Evolutionary conservation across 2,888 invertebrate species (phyloP).

Genomic region (Scaptodrosophila latifasciaeformis): DNA sequence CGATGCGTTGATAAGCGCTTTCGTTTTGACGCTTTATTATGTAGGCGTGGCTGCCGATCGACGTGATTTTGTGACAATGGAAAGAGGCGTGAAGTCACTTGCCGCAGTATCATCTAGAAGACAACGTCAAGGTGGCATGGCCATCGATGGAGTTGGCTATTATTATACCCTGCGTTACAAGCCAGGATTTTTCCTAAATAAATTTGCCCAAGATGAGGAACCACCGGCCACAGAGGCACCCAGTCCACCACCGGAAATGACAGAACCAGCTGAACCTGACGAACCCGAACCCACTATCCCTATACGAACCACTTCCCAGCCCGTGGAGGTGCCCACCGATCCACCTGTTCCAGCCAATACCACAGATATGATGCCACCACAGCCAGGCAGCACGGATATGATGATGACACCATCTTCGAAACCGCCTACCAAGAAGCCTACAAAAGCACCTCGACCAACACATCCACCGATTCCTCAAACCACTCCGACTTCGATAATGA

Average conservation of each 20-base stretch:
- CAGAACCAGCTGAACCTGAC: slow-evolving; percentile 30
- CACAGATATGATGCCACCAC: slow-evolving; percentile 27
- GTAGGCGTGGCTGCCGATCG: slow-evolving; percentile 44
- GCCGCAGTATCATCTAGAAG: slow-evolving; percentile 14
- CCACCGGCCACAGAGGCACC: slow-evolving; percentile 21
- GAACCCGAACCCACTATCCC: slow-evolving; percentile 52
- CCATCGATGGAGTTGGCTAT: slow-evolving; percentile 40
- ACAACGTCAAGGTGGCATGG: slow-evolving; percentile 35
- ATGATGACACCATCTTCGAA: slow-evolving; percentile 12
- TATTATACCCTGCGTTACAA: slow-evolving; percentile 61
- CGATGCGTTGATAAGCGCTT: slow-evolving; percentile 60
- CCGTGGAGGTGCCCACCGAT: slow-evolving; percentile 10
- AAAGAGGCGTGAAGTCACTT: slow-evolving; percentile 16
- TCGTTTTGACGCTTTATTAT: slow-evolving; percentile 59
- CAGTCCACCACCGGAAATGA: slow-evolving; percentile 14
- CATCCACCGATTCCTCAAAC: slow-evolving; percentile 32
- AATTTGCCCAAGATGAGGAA: slow-evolving; percentile 52
- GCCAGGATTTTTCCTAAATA: slow-evolving; percentile 54
- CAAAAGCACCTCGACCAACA: slow-evolving; percentile 12
- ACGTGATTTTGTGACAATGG: slow-evolving; percentile 57
- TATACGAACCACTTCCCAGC: slow-evolving; percentile 28
- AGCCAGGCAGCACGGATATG: slow-evolving; percentile 21
- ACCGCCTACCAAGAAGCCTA: slow-evolving; percentile 2
- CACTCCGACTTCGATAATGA: slow-evolving; percentile 63
- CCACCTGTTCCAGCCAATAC: slow-evolving; percentile 9